phyloP scores from a whole-genome alignment of 2,888 invertebrate species.

The Chymomyza caudatula region DNA sequence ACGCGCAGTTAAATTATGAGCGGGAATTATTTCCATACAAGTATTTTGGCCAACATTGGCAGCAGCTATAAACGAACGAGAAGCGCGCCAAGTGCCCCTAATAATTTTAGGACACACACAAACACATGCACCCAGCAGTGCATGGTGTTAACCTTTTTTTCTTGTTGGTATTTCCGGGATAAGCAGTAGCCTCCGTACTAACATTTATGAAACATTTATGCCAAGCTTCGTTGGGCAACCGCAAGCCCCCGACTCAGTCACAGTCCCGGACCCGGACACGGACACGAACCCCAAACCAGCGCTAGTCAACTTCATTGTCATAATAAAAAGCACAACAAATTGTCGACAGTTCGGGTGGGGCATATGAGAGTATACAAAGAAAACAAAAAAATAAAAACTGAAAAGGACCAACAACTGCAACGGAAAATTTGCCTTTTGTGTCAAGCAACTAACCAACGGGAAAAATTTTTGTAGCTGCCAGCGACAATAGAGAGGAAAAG shows the following conservation, averaged over 20 bases:
- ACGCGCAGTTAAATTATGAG: not conserved
- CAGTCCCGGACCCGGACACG: not conserved
- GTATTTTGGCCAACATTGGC: not conserved
- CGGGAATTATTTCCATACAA: conserved; percentile 26
- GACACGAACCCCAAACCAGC: not conserved
- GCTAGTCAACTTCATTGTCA: conserved; percentile 35
- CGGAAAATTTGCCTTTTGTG: conserved; percentile 44
- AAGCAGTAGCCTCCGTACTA: conserved; percentile 12
- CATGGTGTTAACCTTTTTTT: conserved; percentile 3
- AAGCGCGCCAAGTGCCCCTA: conserved; percentile 36
- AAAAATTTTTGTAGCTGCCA: not conserved
- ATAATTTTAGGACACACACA: conserved; percentile 39
- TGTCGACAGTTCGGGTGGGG: conserved; percentile 39
- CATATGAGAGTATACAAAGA: not conserved
- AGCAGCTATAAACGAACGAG: not conserved
- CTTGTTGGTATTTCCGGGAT: not conserved
- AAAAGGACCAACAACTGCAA: not conserved
- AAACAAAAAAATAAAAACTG: not conserved
- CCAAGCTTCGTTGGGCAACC: conserved; percentile 41
- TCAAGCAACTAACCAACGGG: not conserved
- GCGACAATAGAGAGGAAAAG: not conserved
- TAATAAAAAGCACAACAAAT: conserved; percentile 68
- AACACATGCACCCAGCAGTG: not conserved
- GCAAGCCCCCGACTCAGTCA: not conserved
- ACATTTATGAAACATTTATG: conserved; percentile 70